These are phyloP conservation scores for Ferrisia virgata DNA, from an alignment of 2,888 invertebrate species.

Conservation along the genomic window DNA sequence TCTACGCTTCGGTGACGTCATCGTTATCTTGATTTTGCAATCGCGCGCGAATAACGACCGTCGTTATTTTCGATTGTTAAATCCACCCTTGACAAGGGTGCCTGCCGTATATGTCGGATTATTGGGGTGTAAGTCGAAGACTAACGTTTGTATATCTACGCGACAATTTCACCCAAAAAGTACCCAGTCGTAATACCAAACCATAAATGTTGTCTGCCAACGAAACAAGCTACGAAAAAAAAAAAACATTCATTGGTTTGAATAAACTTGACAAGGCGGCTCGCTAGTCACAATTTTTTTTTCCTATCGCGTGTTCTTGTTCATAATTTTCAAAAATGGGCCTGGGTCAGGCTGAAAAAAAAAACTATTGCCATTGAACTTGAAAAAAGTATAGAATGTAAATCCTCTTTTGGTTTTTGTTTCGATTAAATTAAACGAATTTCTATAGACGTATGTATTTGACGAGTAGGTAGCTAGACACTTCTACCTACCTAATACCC, in stretches of 20 bases:
- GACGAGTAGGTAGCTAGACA: too few relatives aligned
- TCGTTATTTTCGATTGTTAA: background rate
- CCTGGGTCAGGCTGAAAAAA: background rate
- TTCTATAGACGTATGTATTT: background rate
- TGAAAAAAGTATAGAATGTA: too few relatives aligned
- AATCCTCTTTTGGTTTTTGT: background rate
- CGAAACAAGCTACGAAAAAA: background rate
- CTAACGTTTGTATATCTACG: background rate
- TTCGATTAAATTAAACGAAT: background rate
- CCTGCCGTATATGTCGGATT: conserved; percentile 5
- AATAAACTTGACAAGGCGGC: background rate
- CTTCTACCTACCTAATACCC: too few relatives aligned
- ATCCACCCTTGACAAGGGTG: conserved; percentile 17
- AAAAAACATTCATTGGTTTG: background rate
- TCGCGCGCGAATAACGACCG: conserved; percentile 1
- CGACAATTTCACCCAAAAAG: background rate
- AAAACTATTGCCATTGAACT: background rate
- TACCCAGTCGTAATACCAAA: background rate
- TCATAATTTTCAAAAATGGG: background rate
- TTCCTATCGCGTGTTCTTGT: background rate
- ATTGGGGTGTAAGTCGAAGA: conserved; percentile 7
- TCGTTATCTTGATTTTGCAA: background rate
- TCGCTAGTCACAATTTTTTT: background rate
- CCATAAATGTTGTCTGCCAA: background rate
- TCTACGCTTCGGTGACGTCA: conserved; percentile 5